Conservation (phyloP, 2,113 vertebrate species). For the Amia ocellicauda region DNA sequence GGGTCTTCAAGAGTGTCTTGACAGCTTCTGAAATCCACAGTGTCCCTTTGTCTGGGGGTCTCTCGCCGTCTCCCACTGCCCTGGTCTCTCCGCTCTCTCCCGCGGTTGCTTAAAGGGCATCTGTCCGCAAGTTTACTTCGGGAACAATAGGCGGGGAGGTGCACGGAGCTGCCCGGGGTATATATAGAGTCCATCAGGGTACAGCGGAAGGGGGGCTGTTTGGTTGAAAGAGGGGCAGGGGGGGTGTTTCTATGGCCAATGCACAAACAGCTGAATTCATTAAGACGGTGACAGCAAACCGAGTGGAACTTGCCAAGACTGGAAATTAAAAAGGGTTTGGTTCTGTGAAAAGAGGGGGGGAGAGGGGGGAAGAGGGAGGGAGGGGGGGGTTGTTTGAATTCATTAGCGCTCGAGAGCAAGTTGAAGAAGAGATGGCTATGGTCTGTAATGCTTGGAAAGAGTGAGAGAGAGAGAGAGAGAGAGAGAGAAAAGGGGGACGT, state of each 20-base stretch:
- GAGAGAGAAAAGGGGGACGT: slow-evolving; percentile 43
- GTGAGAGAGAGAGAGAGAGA: slow-evolving; percentile 17
- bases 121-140: slow-evolving; percentile 61
- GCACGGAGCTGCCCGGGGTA: slow-evolving; percentile 56
- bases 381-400: slow-evolving; percentile 60
- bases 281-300: slow-evolving; percentile 74
- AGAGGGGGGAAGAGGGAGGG: slow-evolving; percentile 56
- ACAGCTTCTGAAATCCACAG: not conserved
- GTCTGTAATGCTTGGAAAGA: slow-evolving; percentile 39
- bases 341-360: slow-evolving; percentile 62
- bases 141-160: slow-evolving; percentile 56
- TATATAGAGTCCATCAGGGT: slow-evolving; percentile 74
- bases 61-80: slow-evolving; percentile 48
- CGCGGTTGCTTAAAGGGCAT: slow-evolving; percentile 51
- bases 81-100: slow-evolving; percentile 44
- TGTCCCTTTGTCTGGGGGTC: slow-evolving; percentile 15
- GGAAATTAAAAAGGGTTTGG: slow-evolving; percentile 64
- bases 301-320: slow-evolving; percentile 68
- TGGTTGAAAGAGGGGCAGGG: slow-evolving; percentile 43
- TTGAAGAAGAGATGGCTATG: slow-evolving; percentile 47
- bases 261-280: slow-evolving; percentile 86
- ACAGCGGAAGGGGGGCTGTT: slow-evolving; percentile 42
- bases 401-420: slow-evolving; percentile 53
- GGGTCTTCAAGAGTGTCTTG: no score
- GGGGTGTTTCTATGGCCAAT: slow-evolving; percentile 70